phyloP scores from a whole-genome alignment of 2,113 vertebrate genomes.

The Strix aluco region DNA sequence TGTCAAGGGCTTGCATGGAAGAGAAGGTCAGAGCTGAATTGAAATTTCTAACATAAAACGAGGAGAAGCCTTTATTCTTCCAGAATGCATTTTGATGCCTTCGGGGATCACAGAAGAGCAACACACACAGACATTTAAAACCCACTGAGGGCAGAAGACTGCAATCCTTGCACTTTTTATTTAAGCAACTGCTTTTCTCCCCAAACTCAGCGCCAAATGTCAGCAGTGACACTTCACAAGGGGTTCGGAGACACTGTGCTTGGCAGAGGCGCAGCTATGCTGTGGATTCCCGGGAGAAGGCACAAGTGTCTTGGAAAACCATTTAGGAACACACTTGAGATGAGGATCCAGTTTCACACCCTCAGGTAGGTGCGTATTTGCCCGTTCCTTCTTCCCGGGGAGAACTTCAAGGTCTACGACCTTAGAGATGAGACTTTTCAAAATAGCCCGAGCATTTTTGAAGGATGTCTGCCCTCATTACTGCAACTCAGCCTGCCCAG shows the following conservation, averaged over 20 bases:
- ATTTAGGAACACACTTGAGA: neutral
- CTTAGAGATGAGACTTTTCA: neutral
- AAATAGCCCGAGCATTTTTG: neutral
- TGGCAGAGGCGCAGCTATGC: neutral
- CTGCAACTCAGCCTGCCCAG: neutral
- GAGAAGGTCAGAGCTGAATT: neutral
- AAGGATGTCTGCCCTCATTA: neutral
- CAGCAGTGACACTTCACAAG: neutral
- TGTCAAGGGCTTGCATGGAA: neutral
- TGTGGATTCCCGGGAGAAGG: rapidly evolving
- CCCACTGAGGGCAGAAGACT: neutral
- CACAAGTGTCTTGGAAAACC: neutral
- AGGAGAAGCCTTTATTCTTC: neutral
- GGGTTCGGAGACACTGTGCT: rapidly evolving
- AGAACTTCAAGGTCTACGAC: neutral
- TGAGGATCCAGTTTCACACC: neutral
- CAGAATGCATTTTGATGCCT: neutral
- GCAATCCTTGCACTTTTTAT: neutral
- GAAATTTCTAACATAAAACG: neutral
- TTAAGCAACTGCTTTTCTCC: neutral
- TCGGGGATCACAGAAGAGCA: neutral
- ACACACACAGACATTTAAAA: neutral
- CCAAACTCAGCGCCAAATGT: neutral
- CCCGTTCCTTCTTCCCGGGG: neutral
- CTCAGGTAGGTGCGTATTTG: neutral